phyloP scores from a whole-genome alignment of 2,888 invertebrate genomes.

The Xestia c-nigrum region DNA sequence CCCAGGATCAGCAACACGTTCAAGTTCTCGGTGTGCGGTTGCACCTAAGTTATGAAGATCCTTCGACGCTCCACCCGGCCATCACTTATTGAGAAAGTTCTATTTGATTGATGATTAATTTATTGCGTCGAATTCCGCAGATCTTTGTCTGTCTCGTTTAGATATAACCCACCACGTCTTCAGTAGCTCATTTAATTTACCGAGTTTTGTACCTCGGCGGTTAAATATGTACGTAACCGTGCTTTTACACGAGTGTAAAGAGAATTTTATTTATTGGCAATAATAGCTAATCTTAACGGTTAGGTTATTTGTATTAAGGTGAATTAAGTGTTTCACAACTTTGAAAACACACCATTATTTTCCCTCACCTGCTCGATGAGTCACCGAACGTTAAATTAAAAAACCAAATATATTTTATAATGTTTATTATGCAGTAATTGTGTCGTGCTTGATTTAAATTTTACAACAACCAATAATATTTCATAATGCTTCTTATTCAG shows the following conservation, averaged over 20 bases:
- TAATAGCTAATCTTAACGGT: neutral
- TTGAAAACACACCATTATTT: neutral
- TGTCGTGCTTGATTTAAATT: neutral
- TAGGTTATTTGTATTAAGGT: neutral
- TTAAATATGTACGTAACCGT: neutral
- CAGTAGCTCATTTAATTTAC: neutral
- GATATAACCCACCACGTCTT: neutral
- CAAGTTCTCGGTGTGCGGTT: neutral
- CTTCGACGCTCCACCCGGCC: neutral
- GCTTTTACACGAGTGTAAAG: neutral
- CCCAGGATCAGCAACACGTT: neutral
- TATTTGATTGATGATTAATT: neutral
- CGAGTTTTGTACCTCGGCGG: neutral
- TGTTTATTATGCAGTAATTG: constrained; percentile 1
- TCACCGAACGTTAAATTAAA: neutral
- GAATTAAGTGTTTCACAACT: neutral
- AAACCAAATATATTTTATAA: neutral
- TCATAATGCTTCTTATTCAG: constrained; percentile 21
- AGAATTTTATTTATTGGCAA: neutral
- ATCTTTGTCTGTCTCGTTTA: neutral
- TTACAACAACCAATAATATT: neutral
- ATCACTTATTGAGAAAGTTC: neutral
- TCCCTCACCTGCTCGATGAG: neutral
- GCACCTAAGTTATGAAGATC: neutral
- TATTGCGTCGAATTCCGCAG: neutral